These are phyloP conservation scores for Aphidoletes aphidimyza DNA, from an alignment of 2,888 invertebrate species.

Conservation along the genomic window DNA sequence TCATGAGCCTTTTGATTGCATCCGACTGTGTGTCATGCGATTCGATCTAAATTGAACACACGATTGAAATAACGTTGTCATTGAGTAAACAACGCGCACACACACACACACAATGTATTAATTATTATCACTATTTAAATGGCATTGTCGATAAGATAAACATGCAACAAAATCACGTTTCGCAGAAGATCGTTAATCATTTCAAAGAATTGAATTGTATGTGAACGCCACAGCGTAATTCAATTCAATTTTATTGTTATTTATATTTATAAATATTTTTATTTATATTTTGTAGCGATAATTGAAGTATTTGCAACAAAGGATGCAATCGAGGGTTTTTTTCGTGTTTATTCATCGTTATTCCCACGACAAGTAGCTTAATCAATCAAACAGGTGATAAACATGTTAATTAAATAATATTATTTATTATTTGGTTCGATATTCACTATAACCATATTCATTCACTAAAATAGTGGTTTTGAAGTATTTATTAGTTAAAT, in stretches of 20 bases:
- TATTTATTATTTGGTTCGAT: not conserved
- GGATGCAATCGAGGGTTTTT: too few species aligned
- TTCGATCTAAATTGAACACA: not conserved
- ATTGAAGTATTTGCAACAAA: too few species aligned
- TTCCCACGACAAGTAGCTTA: too few species aligned
- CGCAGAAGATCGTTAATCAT: not conserved
- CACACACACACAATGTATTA: not conserved
- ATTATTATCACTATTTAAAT: too few species aligned
- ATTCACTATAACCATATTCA: not conserved
- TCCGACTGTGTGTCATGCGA: not conserved
- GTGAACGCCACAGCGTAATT: not conserved
- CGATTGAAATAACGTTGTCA: not conserved
- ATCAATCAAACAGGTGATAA: not conserved
- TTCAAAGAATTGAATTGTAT: not conserved
- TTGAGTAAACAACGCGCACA: not conserved
- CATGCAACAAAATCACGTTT: conserved; percentile 44
- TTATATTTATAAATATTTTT: too few species aligned
- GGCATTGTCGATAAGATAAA: conserved; percentile 19
- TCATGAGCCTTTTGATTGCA: not conserved
- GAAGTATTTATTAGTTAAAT: too few species aligned
- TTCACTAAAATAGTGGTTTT: too few species aligned
- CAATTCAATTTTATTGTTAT: too few species aligned
- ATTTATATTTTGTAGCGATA: conserved; percentile 20
- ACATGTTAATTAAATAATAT: not conserved
- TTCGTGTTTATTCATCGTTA: too few species aligned